Percentiles rank a stretch among this genome's conserved stretches.
phyloP scores from a whole-genome alignment of 2,797 vertebrate genomes.

The Yasuhikotakia modesta region DNA sequence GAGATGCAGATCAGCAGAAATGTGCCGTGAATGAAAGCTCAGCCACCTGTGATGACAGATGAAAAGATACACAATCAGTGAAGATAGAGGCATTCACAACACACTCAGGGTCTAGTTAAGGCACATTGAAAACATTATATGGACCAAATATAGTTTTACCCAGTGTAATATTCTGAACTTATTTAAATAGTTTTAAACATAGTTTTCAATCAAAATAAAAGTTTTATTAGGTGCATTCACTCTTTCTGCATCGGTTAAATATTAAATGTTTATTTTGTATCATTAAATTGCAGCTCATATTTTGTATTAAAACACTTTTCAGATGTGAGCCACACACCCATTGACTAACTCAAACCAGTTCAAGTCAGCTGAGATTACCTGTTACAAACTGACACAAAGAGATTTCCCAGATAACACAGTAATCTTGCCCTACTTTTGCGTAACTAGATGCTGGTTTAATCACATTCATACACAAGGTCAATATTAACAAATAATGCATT shows the following conservation, averaged over 20 bases:
- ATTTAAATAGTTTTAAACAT: too few species aligned
- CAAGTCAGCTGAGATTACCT: slow-evolving; percentile 7
- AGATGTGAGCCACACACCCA: neutral
- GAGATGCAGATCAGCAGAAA: slow-evolving; percentile 12
- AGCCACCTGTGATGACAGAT: slow-evolving; percentile 9
- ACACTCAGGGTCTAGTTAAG: neutral
- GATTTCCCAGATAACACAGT: too few species aligned
- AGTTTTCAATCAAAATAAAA: too few species aligned
- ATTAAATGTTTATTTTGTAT: too few species aligned
- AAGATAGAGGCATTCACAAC: neutral
- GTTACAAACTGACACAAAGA: neutral
- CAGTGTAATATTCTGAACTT: too few species aligned
- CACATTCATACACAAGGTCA: too few species aligned
- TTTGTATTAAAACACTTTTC: slow-evolving; percentile 3
- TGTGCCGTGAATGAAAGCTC: slow-evolving; percentile 5
- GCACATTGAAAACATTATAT: too few species aligned
- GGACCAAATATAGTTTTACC: too few species aligned
- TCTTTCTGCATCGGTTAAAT: too few species aligned
- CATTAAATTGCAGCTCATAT: neutral
- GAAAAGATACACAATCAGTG: slow-evolving; percentile 14
- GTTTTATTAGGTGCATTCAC: too few species aligned
- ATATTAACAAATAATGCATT: neutral
- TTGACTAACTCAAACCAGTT: slow-evolving; percentile 13
- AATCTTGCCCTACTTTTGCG: too few species aligned
- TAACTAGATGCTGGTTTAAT: neutral